Base-by-base conservation (phyloP, 2,113 vertebrate species). In the Mirza zaza region DNA sequence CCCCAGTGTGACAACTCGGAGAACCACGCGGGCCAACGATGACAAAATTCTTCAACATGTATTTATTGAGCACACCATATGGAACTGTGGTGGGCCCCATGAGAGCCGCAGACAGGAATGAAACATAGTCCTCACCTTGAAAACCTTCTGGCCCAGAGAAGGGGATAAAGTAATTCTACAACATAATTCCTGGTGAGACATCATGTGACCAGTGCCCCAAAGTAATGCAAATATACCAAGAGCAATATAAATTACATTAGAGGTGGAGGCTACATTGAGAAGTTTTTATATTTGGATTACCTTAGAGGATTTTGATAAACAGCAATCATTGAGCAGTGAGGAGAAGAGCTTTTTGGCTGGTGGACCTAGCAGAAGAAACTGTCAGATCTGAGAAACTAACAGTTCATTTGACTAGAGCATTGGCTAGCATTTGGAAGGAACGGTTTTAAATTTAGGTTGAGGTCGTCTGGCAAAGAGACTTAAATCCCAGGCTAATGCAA, bases 271-370 rank as follows among this genome's bases (percentile, higher is more conserved):
- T 73, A 42, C 18, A 21, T 25, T 68, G 61, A 73, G 17, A 75
- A n/a, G 23, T 36, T 82, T 70, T 88, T 34, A 2, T 61, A 85
- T 91, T n/a, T 70, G 14, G 55, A 87, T 67, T 32, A 67, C 70
- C 17, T 91, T 52, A 29, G 88, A 87, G 70, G 48, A 50, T 93
- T 97, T 67, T 95, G 63, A 70, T 71, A 81, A 70, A 39, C 2
- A 65, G 29, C 42, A 34, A 81, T 25, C 9, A 57, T 0, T 18
- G 3, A 80, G 55, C 25, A 73, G 5, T 25, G 0, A 55, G 75
- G 59, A 87, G 73, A 42, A 65, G n/a, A 87, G 36, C 18, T 32
- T 94, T 55, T 1, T 21, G 29, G 45, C 14, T 81, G 7, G 45
- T 77, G n/a, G 12, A 61, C 65, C 21, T n/a, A 97, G 9, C 21